These are phyloP conservation scores for Phaetusa simplex DNA, from an alignment of 2,113 vertebrate species.

Conservation along the genomic window DNA sequence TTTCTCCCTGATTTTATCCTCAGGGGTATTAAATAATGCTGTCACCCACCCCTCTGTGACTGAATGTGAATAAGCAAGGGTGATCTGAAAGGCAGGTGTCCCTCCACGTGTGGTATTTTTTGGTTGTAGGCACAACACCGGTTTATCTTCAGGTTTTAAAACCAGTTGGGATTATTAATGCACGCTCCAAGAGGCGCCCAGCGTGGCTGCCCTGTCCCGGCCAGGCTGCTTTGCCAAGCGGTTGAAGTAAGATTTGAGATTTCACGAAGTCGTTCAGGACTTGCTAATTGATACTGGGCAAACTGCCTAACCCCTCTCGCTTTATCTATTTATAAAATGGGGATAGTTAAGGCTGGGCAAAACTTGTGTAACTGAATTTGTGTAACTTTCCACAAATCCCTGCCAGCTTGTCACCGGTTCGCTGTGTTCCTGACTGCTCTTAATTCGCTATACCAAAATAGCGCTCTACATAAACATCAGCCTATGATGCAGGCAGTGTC, in stretches of 20 bases:
- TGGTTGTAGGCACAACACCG: not conserved
- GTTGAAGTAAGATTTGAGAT: constrained; percentile 16
- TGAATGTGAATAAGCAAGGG: not conserved
- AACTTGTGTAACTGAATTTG: constrained; percentile 68
- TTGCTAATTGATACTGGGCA: constrained; percentile 61
- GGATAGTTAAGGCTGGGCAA: constrained; percentile 51
- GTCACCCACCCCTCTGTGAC: not conserved
- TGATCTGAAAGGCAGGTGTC: not conserved
- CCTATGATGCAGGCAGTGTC: not conserved
- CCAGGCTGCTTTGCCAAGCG: not conserved
- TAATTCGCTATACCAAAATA: constrained; percentile 59
- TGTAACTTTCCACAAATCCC: constrained; percentile 67
- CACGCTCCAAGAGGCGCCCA: accelerated
- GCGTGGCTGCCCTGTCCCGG: not conserved
- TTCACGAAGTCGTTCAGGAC: not conserved
- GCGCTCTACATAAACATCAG: not conserved
- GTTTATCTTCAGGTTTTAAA: not conserved
- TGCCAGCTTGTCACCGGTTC: constrained; percentile 61
- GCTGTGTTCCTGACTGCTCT: constrained; percentile 59
- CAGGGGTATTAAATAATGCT: not conserved
- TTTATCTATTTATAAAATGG: constrained; percentile 64
- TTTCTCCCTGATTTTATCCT: not conserved
- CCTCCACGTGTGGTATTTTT: not conserved
- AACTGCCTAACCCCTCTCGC: constrained; percentile 11
- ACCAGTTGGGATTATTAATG: accelerated